Conservation (phyloP, 1,140 invertebrate genomes). For the Bombus huntii region DNA sequence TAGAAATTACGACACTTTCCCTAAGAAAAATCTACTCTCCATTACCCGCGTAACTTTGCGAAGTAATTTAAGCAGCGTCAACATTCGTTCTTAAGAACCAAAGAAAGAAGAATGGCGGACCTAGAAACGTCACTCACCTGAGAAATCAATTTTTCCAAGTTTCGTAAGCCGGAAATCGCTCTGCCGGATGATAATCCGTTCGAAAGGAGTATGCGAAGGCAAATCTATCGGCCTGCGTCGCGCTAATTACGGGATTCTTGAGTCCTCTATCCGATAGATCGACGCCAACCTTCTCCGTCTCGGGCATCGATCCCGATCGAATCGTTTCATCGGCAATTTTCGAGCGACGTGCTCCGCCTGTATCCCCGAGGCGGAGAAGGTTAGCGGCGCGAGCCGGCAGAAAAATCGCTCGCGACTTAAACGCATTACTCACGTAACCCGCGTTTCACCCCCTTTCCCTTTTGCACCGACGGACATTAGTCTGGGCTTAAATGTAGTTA, state of each 20-base stretch:
- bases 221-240: not conserved
- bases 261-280: not conserved
- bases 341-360: not conserved
- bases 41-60: not conserved
- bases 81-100: not conserved
- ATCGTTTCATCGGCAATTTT: not conserved
- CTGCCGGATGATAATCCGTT: not conserved
- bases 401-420: slow-evolving; percentile 55
- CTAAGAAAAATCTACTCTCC: too few relatives aligned
- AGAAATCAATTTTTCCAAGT: slow-evolving; percentile 3
- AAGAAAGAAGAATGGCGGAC: too few relatives aligned
- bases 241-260: slow-evolving; percentile 16
- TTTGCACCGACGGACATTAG: slow-evolving; percentile 40
- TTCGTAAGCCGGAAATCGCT: not conserved
- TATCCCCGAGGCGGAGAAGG: not conserved
- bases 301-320: not conserved
- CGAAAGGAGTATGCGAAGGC: not conserved
- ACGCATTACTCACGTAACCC: slow-evolving; percentile 53
- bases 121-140: not conserved
- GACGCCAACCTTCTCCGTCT: not conserved
- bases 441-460: not conserved
- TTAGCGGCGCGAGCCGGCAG: not conserved
- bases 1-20: not conserved
- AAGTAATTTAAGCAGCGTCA: not conserved
- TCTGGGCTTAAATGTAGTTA: slow-evolving; percentile 57